Evolutionary conservation across 2,113 vertebrate genomes (phyloP), one percentile per base, ranked within the genome.

Genomic region (Nettapus auritus): DNA sequence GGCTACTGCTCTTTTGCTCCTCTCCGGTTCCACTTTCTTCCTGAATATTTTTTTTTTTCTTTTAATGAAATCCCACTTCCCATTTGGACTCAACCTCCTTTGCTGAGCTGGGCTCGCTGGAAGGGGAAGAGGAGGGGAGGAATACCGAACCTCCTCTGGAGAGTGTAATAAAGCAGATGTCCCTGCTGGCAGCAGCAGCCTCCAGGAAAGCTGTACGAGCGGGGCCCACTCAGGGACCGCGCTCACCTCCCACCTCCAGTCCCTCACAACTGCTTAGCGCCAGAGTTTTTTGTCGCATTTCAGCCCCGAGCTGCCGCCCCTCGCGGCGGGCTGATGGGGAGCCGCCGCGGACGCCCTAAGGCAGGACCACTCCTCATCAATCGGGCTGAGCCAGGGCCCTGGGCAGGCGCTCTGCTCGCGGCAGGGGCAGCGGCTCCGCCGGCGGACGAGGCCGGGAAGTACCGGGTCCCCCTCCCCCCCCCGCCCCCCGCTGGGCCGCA

Each of bases 81-180:
- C 85, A 28, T 75, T 87, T 84, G 90, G 55, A 38, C 64, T 81
- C 90, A 83, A 3, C 57, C 67, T 71, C 60, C 78, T 86, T 59
- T 75, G 76, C 76, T 12, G 74, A 80, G 62, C 13, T 66, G 57
- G 66, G 83, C 44, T 53, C 8, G 59, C 50, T 15, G 80, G 80
- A 90, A 94, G 60, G 59, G 64, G 82, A 82, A 85, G 79, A 22
- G 63, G 56, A 93, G 77, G 42, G 90, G 66, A 76, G 73, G 70
- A 69, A 80, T 14, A 31, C 68, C 8, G 94, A 93, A 71, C 82
- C 90, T 86, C 76, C 95, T 85, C 89, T 77, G 80, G 87, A 19
- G 93, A 96, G 96, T 56, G 94, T 82, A 96, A 97, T 96, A 96
- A 96, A 97, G 95, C 97, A 98, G 96, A 98, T 98, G 97, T 97